Evolutionary conservation across 2,888 invertebrate species (phyloP).

Genomic region (Aporophyla lueneburgensis): DNA sequence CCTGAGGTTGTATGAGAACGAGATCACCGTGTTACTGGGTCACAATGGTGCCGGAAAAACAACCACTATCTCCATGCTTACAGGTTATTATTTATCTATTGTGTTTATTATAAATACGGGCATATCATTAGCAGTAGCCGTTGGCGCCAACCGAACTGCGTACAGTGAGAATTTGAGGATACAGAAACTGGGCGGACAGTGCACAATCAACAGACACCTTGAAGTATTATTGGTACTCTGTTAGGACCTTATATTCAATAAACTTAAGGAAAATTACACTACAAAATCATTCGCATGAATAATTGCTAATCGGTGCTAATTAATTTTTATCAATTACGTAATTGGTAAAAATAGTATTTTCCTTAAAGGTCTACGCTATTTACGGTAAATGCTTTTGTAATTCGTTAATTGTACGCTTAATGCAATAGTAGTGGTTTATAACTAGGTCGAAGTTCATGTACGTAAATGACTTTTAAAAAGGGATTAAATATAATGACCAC

Average conservation of each 20-base stretch:
- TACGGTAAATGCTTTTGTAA: not conserved
- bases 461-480: too few relatives aligned
- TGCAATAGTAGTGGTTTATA: too few relatives aligned
- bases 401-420: too few relatives aligned
- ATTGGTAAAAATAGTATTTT: not conserved
- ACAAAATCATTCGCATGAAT: not conserved
- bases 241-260: not conserved
- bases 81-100: constrained; percentile 88
- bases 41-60: constrained; percentile 98
- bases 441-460: too few relatives aligned
- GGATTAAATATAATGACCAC: too few relatives aligned
- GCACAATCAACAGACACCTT: not conserved
- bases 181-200: not conserved
- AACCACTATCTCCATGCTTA: constrained; percentile 98
- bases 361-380: not conserved
- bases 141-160: not conserved
- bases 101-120: not conserved
- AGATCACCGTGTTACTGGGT: constrained; percentile 94
- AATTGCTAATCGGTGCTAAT: not conserved
- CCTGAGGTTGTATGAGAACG: constrained; percentile 96
- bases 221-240: not conserved
- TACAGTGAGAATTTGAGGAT: not conserved
- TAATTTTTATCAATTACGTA: not conserved
- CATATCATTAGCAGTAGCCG: not conserved
- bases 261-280: not conserved